Evolutionary conservation across 2,113 vertebrate genomes (phyloP).

Genomic region (Mola mola): DNA sequence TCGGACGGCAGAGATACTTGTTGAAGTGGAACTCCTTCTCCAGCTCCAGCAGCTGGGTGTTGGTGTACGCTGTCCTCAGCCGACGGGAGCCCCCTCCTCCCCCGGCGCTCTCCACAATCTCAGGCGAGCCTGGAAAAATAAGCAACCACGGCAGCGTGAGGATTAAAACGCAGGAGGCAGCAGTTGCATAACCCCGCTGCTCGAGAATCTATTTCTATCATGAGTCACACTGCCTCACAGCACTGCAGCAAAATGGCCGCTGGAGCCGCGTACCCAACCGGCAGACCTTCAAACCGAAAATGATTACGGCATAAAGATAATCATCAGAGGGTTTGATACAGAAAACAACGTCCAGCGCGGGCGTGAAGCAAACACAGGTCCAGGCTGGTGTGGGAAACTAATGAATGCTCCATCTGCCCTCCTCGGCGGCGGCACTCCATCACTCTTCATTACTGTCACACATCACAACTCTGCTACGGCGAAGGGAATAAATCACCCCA

Average conservation of each 20-base stretch:
- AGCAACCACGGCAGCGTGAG: slow-evolving; percentile 65
- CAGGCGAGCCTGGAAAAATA: slow-evolving; percentile 90
- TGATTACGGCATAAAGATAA: slow-evolving; percentile 13
- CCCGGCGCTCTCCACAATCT: slow-evolving; percentile 85
- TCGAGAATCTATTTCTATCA: slow-evolving; percentile 23
- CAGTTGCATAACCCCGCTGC: slow-evolving; percentile 53
- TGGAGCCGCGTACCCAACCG: slow-evolving; percentile 47
- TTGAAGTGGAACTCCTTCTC: slow-evolving; percentile 99
- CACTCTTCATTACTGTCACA: slow-evolving; percentile 99
- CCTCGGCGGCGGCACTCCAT: slow-evolving; percentile 95
- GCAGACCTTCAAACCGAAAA: slow-evolving; percentile 23
- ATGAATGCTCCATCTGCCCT: slow-evolving; percentile 98
- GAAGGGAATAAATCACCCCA: slow-evolving; percentile 90
- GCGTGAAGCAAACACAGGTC: slow-evolving; percentile 84
- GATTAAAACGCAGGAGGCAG: slow-evolving; percentile 85
- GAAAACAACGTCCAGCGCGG: slow-evolving; percentile 61
- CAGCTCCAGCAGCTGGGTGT: slow-evolving; percentile 98
- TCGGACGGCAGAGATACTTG: slow-evolving; percentile 98
- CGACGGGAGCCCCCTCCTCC: slow-evolving; percentile 89
- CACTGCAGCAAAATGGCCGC: slow-evolving; percentile 78
- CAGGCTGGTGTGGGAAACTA: slow-evolving; percentile 84
- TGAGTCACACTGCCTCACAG: slow-evolving; percentile 30
- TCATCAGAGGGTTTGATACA: slow-evolving; percentile 28
- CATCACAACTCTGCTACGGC: slow-evolving; percentile 91
- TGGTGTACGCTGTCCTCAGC: slow-evolving; percentile 97